Evolutionary conservation across 2,888 invertebrate genomes (phyloP).

Genomic region (Psylliodes chrysocephalus): DNA sequence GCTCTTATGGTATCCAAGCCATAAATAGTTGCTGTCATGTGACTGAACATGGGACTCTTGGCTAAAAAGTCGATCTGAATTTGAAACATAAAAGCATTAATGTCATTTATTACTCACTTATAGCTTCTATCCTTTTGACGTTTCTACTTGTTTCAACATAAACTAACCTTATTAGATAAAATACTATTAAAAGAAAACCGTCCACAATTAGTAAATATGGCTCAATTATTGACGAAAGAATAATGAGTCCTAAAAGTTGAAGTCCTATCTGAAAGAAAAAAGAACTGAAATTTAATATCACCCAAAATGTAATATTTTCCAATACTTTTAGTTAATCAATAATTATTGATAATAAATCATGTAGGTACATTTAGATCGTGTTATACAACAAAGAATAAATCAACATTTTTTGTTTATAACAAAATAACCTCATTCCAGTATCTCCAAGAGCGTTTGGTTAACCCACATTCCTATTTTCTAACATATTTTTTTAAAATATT

Average conservation of each 20-base stretch:
- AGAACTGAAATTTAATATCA: too few relatives aligned
- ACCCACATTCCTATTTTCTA: too few relatives aligned
- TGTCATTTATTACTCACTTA: slow-evolving; percentile 65
- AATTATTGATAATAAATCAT: too few relatives aligned
- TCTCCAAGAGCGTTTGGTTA: too few relatives aligned
- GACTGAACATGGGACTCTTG: slow-evolving; percentile 81
- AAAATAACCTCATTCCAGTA: too few relatives aligned
- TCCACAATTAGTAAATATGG: slow-evolving; percentile 76
- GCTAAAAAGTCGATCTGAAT: slow-evolving; percentile 64
- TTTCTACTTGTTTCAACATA: slow-evolving; percentile 81
- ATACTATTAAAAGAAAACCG: slow-evolving; percentile 70
- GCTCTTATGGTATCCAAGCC: slow-evolving; percentile 82
- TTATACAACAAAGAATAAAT: too few relatives aligned
- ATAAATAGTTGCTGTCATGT: slow-evolving; percentile 79
- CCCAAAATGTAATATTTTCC: too few relatives aligned
- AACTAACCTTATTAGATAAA: slow-evolving; percentile 73
- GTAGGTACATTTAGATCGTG: too few relatives aligned
- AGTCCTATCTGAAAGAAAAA: slow-evolving; percentile 61
- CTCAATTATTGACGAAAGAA: slow-evolving; percentile 78
- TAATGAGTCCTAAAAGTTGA: slow-evolving; percentile 75
- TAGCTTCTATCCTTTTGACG: slow-evolving; percentile 76
- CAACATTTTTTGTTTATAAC: too few relatives aligned
- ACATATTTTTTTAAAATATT: too few relatives aligned
- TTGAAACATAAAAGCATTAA: not conserved
- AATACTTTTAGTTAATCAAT: too few relatives aligned